Evolutionary conservation across 2,797 vertebrate species (phyloP).

Genomic region (Sebastes glaucus): DNA sequence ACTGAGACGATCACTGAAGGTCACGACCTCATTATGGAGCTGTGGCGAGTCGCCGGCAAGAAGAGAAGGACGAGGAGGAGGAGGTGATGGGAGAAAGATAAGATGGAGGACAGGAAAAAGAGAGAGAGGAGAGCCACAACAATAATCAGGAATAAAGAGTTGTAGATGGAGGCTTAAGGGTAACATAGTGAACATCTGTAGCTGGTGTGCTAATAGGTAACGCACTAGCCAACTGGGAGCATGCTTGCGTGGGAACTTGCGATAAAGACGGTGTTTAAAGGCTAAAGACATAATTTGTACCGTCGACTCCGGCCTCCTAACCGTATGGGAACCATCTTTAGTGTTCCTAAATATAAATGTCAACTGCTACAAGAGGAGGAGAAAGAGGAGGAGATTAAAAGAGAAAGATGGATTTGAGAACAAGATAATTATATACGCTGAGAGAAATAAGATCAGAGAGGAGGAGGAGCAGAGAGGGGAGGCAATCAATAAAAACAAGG

Average conservation of each 20-base stretch:
- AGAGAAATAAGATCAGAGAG: neutral
- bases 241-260: neutral
- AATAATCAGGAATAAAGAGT: neutral
- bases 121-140: neutral
- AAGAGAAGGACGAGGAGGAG: neutral
- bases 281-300: neutral
- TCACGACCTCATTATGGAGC: conserved; percentile 25
- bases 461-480: neutral
- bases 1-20: conserved; percentile 15
- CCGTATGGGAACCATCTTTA: neutral
- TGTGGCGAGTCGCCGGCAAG: neutral
- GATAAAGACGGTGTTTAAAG: neutral
- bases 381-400: neutral
- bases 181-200: neutral
- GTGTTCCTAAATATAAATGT: neutral
- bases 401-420: neutral
- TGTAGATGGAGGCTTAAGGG: neutral
- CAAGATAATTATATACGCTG: neutral
- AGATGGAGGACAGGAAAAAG: neutral
- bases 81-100: neutral
- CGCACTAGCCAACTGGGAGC: neutral
- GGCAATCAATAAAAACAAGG: neutral
- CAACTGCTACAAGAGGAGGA: neutral
- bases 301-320: neutral
- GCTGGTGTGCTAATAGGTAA: neutral